phyloP scores from a whole-genome alignment of 1,140 invertebrate genomes.

The Lordiphosa clarofinis region DNA sequence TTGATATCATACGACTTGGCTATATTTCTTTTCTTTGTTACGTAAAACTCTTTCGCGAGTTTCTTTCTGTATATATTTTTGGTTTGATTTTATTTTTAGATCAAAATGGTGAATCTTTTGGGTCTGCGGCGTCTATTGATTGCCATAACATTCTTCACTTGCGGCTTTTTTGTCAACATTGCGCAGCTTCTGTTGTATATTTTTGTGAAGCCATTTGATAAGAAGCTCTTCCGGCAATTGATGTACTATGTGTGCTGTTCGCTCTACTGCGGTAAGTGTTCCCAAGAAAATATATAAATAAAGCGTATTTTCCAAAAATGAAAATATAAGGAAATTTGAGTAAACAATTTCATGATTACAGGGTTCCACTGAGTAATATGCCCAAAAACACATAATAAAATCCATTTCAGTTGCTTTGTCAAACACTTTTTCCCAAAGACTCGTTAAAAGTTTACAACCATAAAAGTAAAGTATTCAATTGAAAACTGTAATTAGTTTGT shows the following conservation, averaged over 20 bases:
- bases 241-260: slow-evolving; percentile 95
- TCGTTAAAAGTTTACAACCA: too few relatives aligned
- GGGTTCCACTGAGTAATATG: too few relatives aligned
- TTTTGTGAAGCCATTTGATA: slow-evolving; percentile 87
- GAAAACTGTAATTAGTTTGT: too few relatives aligned
- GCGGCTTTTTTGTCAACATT: slow-evolving; percentile 92
- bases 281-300: too few relatives aligned
- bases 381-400: too few relatives aligned
- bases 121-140: slow-evolving; percentile 86
- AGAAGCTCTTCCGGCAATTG: slow-evolving; percentile 89
- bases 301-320: slow-evolving; percentile 9
- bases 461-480: too few relatives aligned
- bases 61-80: not conserved
- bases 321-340: not conserved
- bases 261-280: slow-evolving; percentile 92
- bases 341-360: too few relatives aligned
- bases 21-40: slow-evolving; percentile 48
- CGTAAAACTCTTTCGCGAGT: slow-evolving; percentile 24
- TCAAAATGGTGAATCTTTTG: slow-evolving; percentile 42
- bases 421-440: too few relatives aligned
- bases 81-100: slow-evolving; percentile 23
- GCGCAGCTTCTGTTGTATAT: slow-evolving; percentile 88
- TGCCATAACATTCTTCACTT: slow-evolving; percentile 93
- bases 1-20: slow-evolving; percentile 25
- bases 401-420: too few relatives aligned